These are phyloP conservation scores for Gasterosteus aculeatus DNA, from an alignment of 2,113 vertebrate species.

Conservation along the genomic window DNA sequence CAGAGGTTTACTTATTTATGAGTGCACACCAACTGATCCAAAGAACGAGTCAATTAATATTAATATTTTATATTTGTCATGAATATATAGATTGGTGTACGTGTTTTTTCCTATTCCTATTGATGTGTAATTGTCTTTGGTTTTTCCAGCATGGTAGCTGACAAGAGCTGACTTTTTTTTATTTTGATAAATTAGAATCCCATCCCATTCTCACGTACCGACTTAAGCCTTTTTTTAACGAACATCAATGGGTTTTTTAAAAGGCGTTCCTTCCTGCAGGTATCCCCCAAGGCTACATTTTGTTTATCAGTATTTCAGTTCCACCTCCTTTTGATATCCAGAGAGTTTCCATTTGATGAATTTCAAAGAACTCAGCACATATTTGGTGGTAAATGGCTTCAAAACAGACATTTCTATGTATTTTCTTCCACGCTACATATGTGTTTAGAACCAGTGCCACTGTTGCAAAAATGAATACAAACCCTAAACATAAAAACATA, in stretches of 20 bases:
- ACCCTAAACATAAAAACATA: background rate
- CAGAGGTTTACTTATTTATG: background rate
- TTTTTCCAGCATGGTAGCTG: background rate
- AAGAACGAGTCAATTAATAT: no score
- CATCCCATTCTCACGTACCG: slow-evolving; percentile 1
- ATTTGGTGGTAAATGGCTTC: background rate
- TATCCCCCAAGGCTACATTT: slow-evolving; percentile 13
- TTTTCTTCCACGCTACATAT: background rate
- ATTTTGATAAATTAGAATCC: background rate
- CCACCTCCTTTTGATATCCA: slow-evolving; percentile 13
- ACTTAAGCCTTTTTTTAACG: no score
- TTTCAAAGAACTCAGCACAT: slow-evolving; percentile 29
- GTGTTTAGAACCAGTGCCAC: slow-evolving; percentile 4
- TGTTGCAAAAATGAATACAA: background rate
- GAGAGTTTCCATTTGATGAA: slow-evolving; percentile 21
- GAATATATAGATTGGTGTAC: background rate
- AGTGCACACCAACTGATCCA: background rate
- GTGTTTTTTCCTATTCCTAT: background rate
- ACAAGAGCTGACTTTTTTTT: background rate
- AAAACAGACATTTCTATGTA: slow-evolving; percentile 17
- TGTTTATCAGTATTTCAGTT: slow-evolving; percentile 13
- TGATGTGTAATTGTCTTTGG: background rate
- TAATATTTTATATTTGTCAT: no score
- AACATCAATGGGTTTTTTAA: slow-evolving; percentile 18
- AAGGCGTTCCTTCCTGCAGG: slow-evolving; percentile 17